Conservation (phyloP, 2,888 invertebrate genomes). For the Neria commutata region DNA sequence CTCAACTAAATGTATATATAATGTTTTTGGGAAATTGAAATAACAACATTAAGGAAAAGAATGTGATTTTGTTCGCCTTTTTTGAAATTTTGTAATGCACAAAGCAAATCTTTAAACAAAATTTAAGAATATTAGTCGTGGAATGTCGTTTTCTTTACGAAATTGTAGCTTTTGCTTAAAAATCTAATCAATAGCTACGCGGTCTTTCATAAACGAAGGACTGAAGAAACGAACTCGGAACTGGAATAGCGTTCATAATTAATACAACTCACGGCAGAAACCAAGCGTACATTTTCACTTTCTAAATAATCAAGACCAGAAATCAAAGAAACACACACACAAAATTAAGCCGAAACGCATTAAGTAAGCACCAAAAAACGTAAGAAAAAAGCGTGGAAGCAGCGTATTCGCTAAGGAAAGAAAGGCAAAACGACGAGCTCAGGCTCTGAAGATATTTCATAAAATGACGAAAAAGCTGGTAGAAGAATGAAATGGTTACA, state of each 20-base stretch:
- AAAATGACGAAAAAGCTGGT: constrained; percentile 32
- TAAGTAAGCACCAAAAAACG: constrained; percentile 28
- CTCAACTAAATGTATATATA: too few species aligned
- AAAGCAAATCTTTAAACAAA: too few species aligned
- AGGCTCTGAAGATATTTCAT: constrained; percentile 36
- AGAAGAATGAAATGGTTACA: neutral
- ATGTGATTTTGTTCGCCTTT: too few species aligned
- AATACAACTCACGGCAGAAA: neutral
- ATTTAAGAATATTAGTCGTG: too few species aligned
- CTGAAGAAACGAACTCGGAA: constrained; percentile 29
- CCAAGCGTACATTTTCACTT: neutral
- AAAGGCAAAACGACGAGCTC: neutral
- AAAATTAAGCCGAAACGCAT: constrained; percentile 28
- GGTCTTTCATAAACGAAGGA: constrained; percentile 38
- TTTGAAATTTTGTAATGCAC: too few species aligned
- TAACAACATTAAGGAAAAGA: too few species aligned
- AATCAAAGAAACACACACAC: neutral
- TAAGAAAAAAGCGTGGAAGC: constrained; percentile 18
- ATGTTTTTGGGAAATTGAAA: too few species aligned
- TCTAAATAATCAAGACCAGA: neutral
- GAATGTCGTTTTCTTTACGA: too few species aligned
- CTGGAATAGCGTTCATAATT: neutral
- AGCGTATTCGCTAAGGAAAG: constrained; percentile 42
- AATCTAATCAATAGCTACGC: too few species aligned
- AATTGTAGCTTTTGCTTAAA: too few species aligned